Base-by-base conservation (phyloP, 1,140 invertebrate genomes). In the Drosophila setifemur region DNA sequence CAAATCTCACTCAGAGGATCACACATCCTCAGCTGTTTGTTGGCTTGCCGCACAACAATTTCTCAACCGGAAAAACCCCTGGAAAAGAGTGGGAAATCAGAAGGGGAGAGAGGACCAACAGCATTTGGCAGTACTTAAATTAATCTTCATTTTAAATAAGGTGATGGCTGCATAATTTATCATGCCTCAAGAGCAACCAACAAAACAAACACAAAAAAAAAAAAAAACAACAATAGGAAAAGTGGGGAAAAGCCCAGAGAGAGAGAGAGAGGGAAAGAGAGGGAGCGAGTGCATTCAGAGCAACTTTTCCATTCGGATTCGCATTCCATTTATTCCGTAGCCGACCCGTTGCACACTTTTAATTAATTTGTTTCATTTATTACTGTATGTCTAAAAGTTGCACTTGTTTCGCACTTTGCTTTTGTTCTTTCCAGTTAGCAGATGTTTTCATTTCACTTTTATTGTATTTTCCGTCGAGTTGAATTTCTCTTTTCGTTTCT, bases 281-380 rank as follows among this genome's bases (percentile, higher is more conserved):
- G n/a, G 19, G 37, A 8, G 37, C 12, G 23, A 14, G 23, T 49
- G 35, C 64, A 52, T 52, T 44, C 45, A 39, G n/a, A n/a, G 19
- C 23, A 61, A 63, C 49, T 57, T 74, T 66, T 60, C 19, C 28
- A 45, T 52, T 60, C 23, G 29, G 21, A 69, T 57, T 81, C 57
- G 14, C 40, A 58, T 73, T 82, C 55, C 75, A 78, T 83, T 83
- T 77, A 67, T 85, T 85, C 23, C 68, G 50, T 64, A 61, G 49
- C 67, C 67, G 67, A 71, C 68, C 67, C 68, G 47, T 72, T 72
- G 67, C 69, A 52, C 79, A 83, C 42, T 71, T 83, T 83, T 79
- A 85, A 83, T 83, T 83, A 79, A 85, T 83, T 85, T 83, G 79
- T 83, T 83, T 57, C 72, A 68, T 76, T 78, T 72, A 57, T 57